Evolutionary conservation across 1,140 invertebrate species (phyloP).

Genomic region (Caenorhabditis latens): DNA sequence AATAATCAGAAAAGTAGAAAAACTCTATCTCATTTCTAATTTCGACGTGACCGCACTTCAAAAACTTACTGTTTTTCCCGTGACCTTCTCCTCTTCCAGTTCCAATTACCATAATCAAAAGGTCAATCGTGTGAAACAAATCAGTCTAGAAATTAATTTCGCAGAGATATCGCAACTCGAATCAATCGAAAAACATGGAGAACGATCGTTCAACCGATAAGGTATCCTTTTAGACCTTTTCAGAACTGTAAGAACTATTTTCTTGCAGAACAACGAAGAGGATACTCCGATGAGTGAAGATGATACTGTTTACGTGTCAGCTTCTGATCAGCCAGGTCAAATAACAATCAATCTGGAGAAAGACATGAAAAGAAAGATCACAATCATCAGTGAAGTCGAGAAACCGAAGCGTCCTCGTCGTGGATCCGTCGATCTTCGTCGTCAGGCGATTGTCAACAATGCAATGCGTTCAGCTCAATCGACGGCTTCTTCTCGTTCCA

Average conservation of each 20-base stretch:
- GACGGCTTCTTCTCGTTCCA: background rate
- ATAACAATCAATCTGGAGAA: slow-evolving; percentile 38
- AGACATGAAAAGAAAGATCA: slow-evolving; percentile 38
- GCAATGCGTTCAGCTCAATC: background rate
- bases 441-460: slow-evolving; percentile 24
- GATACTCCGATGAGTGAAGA: background rate
- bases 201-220: background rate
- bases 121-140: no score
- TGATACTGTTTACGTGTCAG: slow-evolving; percentile 15
- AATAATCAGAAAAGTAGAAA: no score
- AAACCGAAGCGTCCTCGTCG: background rate
- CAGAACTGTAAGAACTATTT: background rate
- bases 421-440: slow-evolving; percentile 27
- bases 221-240: background rate
- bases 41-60: no score
- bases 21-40: no score
- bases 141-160: no score
- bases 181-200: no score
- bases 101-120: no score
- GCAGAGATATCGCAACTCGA: no score
- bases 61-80: no score
- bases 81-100: no score
- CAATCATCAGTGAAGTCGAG: slow-evolving; percentile 44
- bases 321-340: background rate
- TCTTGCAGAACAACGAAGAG: background rate